These are phyloP conservation scores for Frankliniella intonsa DNA, from an alignment of 2,888 invertebrate species.

Conservation along the genomic window DNA sequence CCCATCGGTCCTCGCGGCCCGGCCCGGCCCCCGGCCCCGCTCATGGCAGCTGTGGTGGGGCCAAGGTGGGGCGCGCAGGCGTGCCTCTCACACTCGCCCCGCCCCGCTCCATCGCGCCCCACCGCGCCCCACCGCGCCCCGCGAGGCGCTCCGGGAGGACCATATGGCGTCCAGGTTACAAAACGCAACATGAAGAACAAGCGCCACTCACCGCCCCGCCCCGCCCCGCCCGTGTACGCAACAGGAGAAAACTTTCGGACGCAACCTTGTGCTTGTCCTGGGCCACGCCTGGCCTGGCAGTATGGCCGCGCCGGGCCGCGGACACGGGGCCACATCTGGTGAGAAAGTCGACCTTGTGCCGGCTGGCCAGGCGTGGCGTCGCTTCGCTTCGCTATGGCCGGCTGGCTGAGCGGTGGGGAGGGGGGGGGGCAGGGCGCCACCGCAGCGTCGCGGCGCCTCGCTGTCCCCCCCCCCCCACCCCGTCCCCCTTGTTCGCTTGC, in stretches of 20 bases:
- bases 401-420: background rate
- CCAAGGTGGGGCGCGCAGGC: too few relatives aligned
- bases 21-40: too few relatives aligned
- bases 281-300: background rate
- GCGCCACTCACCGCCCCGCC: background rate
- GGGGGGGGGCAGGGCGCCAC: background rate
- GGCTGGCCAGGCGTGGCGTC: background rate
- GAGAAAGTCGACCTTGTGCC: constrained; percentile 20
- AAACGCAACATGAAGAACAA: constrained; percentile 10
- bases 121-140: background rate
- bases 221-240: background rate
- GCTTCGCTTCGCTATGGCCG: background rate
- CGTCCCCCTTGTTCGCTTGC: background rate
- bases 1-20: too few relatives aligned
- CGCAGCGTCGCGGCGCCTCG: background rate
- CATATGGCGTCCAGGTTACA: constrained; percentile 10
- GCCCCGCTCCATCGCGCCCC: background rate
- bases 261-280: background rate
- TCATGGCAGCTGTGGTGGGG: too few relatives aligned
- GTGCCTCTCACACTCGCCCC: background rate
- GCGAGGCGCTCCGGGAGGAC: constrained; percentile 1
- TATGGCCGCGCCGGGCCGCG: background rate
- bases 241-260: constrained; percentile 16
- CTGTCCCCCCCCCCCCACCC: background rate
- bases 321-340: constrained; percentile 7